These are phyloP conservation scores for Cyanoliseus patagonus DNA, from an alignment of 2,113 vertebrate genomes.

Conservation along the genomic window DNA sequence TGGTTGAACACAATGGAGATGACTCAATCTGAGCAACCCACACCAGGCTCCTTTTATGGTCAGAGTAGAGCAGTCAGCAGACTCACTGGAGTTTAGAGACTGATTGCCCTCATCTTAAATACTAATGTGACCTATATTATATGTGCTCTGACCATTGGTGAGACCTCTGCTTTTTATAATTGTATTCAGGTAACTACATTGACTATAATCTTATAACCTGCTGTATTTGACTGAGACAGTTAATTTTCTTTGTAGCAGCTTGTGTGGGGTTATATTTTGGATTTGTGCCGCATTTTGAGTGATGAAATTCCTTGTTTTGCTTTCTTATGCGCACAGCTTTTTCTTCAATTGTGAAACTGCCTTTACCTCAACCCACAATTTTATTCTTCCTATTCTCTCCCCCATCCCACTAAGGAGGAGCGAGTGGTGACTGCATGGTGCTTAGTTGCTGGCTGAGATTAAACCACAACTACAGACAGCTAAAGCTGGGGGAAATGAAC, in stretches of 20 bases:
- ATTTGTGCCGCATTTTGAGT: not conserved
- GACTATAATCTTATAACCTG: not conserved
- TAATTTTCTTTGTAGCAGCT: not conserved
- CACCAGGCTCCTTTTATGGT: not conserved
- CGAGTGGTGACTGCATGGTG: accelerated
- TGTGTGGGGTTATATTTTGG: not conserved
- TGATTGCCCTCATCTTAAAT: not conserved
- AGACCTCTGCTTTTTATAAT: not conserved
- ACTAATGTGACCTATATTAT: not conserved
- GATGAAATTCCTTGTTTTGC: not conserved
- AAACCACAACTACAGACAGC: not conserved
- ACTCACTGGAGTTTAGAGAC: not conserved
- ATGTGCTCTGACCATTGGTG: not conserved
- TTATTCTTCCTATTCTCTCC: not conserved
- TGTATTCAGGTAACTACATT: not conserved
- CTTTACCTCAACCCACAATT: not conserved
- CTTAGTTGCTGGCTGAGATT: not conserved
- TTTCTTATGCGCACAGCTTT: not conserved
- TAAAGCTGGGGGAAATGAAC: not conserved
- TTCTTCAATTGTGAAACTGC: not conserved
- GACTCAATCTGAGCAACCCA: not conserved
- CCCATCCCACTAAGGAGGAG: not conserved
- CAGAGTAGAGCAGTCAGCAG: not conserved
- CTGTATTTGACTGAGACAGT: not conserved
- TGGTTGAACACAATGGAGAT: not conserved